A percentile compares a stretch with the other conserved stretches of the same genome.
Evolutionary conservation across 2,888 invertebrate genomes (phyloP).

Genomic region (Clitarchus hookeri): DNA sequence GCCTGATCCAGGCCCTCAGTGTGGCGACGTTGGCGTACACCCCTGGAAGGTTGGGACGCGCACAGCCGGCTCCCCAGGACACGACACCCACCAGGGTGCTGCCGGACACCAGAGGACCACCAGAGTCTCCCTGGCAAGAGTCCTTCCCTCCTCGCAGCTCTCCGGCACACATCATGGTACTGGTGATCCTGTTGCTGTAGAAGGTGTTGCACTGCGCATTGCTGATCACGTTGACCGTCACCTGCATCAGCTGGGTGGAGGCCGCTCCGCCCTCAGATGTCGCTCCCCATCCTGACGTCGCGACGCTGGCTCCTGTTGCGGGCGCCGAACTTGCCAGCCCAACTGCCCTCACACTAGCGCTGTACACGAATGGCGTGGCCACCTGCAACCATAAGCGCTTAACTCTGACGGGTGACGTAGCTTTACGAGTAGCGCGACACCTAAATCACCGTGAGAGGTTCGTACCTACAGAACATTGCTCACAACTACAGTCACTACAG

Average conservation of each 20-base stretch:
- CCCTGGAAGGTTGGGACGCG: slow-evolving; percentile 50
- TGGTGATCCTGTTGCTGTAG: no score
- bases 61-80: slow-evolving; percentile 55
- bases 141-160: no score
- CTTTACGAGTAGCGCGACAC: no score
- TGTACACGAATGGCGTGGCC: no score
- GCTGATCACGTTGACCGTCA: not conserved
- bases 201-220: no score
- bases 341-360: not conserved
- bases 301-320: not conserved
- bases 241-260: not conserved
- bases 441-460: no score
- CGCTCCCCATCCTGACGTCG: slow-evolving; percentile 1
- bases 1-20: slow-evolving; percentile 49
- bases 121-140: no score
- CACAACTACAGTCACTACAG: no score
- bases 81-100: slow-evolving; percentile 52
- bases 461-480: no score
- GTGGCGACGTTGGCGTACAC: slow-evolving; percentile 51
- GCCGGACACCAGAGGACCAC: slow-evolving; percentile 49
- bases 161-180: no score
- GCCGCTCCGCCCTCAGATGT: not conserved
- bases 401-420: not conserved
- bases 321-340: not conserved
- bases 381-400: no score